These are phyloP conservation scores for Tipula lateralis DNA, from an alignment of 2,888 invertebrate genomes.

Conservation along the genomic window DNA sequence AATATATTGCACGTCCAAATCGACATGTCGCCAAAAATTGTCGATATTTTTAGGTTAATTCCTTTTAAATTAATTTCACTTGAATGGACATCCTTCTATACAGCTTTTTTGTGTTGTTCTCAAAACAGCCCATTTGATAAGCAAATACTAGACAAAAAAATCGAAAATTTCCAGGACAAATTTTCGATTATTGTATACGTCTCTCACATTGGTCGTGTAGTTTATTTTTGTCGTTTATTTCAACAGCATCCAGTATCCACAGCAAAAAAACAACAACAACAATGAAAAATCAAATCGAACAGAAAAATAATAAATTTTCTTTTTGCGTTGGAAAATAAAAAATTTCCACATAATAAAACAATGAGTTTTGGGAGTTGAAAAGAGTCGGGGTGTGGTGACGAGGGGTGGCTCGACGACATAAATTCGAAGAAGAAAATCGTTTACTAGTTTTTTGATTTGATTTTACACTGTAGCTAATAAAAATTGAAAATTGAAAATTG, in stretches of 20 bases:
- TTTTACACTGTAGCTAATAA: too few species aligned
- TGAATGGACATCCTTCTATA: not conserved
- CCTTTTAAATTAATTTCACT: not conserved
- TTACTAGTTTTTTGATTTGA: not conserved
- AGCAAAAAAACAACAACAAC: not conserved
- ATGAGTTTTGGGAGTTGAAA: not conserved
- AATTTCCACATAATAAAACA: not conserved
- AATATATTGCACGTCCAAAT: too few species aligned
- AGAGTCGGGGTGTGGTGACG: not conserved
- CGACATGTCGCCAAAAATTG: too few species aligned
- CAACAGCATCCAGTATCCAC: not conserved
- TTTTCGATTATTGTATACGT: not conserved
- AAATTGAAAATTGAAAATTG: not conserved
- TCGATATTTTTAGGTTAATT: not conserved
- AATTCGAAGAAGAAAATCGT: not conserved
- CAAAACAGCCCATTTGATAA: not conserved
- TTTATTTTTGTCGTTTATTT: not conserved
- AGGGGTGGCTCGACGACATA: not conserved
- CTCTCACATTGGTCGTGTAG: not conserved
- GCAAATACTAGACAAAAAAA: not conserved
- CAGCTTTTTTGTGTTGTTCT: not conserved
- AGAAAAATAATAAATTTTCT: slow-evolving; percentile 3
- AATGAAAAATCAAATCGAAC: not conserved
- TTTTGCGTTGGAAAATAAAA: not conserved
- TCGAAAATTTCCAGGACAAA: not conserved